Conservation (phyloP, 2,797 vertebrate species). For the Sebastes vulpes region DNA sequence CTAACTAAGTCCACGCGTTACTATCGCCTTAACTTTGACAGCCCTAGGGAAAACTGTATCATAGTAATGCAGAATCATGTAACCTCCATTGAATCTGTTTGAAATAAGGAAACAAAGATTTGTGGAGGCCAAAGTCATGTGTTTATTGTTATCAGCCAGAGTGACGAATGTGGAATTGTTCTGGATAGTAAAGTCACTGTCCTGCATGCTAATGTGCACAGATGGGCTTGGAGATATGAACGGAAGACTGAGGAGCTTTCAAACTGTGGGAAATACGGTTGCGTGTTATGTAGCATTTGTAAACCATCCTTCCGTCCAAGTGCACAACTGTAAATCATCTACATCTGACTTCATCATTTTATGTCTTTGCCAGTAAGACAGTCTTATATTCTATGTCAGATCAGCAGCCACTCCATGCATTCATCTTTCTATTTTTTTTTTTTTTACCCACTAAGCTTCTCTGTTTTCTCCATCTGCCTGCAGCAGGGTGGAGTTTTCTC, state of each 20-base stretch:
- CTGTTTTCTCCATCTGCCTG: conserved; percentile 72
- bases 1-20: too few species aligned
- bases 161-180: background rate
- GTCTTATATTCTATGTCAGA: conserved; percentile 1
- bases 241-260: background rate
- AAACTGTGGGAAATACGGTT: background rate
- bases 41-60: background rate
- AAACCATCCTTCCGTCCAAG: background rate
- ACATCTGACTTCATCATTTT: background rate
- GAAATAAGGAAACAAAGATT: background rate
- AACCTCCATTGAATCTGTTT: background rate
- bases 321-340: background rate
- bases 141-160: conserved; percentile 36
- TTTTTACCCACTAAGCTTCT: background rate
- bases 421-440: conserved; percentile 23
- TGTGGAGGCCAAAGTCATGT: background rate
- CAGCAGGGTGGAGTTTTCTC: conserved; percentile 67
- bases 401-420: background rate
- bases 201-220: conserved; percentile 34
- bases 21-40: too few species aligned
- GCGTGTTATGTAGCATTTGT: background rate
- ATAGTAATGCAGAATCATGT: background rate
- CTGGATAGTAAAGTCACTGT: conserved; percentile 17
- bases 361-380: background rate
- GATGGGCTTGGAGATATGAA: conserved; percentile 25